A percentile compares a stretch with the other conserved stretches of the same genome.
phyloP scores from a whole-genome alignment of 1,140 invertebrate species.

The Drepana arcuata region DNA sequence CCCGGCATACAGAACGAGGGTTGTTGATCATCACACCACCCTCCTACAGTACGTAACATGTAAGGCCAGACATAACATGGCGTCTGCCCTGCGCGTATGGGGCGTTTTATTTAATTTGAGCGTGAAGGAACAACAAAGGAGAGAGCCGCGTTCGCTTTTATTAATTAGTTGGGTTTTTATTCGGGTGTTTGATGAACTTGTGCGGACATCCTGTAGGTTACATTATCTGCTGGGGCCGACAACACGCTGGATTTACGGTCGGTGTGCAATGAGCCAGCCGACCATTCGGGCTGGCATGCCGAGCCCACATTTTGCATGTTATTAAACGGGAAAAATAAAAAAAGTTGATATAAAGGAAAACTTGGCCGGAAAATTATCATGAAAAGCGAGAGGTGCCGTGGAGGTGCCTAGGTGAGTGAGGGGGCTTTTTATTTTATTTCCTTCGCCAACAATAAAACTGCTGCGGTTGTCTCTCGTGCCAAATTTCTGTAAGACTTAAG shows the following conservation, averaged over 20 bases:
- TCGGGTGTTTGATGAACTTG: no score
- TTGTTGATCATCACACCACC: no score
- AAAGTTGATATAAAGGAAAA: conserved; percentile 37
- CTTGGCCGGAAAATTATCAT: conserved; percentile 41
- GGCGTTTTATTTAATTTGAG: no score
- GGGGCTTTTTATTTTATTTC: conserved; percentile 7
- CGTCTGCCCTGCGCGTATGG: no score
- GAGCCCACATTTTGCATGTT: conserved; percentile 45
- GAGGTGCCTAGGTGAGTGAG: conserved; percentile 9
- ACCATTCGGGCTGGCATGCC: conserved; percentile 26
- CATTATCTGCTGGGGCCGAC: conserved; percentile 6
- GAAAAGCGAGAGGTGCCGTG: conserved; percentile 23
- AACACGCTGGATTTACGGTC: conserved; percentile 29
- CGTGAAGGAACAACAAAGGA: no score
- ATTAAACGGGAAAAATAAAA: conserved; percentile 36
- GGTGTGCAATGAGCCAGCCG: conserved; percentile 30
- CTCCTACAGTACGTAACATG: no score
- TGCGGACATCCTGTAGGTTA: conserved; percentile 6
- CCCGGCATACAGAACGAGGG: no score
- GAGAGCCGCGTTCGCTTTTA: no score
- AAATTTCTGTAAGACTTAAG: no score
- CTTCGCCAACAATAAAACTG: conserved; percentile 1
- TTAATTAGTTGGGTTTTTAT: no score
- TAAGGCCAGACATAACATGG: no score
- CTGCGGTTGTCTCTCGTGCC: no score